Base-by-base conservation (phyloP, 2,888 invertebrate genomes). In the Arrhopalites spinosus region DNA sequence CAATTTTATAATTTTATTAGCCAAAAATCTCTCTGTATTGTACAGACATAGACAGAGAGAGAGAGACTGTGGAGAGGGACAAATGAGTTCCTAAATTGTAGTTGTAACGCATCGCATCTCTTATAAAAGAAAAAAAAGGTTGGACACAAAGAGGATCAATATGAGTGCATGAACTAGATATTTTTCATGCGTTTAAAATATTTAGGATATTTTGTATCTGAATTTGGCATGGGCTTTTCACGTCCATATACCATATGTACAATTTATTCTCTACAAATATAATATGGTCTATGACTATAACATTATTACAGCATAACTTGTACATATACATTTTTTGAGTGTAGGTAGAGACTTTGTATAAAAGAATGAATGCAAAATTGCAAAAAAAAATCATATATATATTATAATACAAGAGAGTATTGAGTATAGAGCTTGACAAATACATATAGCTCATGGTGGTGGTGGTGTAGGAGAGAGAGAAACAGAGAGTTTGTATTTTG, bases 401-500 rank as follows among this genome's bases (percentile, higher is more conserved):
- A 25, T n/a, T 29, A 29, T 63, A 20, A 63, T 29, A 30, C 17
- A 29, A n/a, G 20, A 25, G 59, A 20, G n/a, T n/a, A n/a, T n/a
- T 13, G 17, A 8, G 15, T 30, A 64, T 36, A 64, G 30, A 53
- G 20, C 17, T 15, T 63, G 29, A 13, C 8, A 17, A 1, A 30
- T 11, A 30, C 17, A 13, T 20, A 17, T 64, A 64, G 29, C 7
- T 8, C 15, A 30, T 25, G 15, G 36, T 64, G 36, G n/a, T 64
- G 15, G 30, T 64, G 64, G 64, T n/a, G 29, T 27, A 7, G 27
- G 17, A 17, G 53, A 53, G 53, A 53, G 53, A 53, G 53, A 63
- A 11, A 50, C 29, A 53, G 50, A 25, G 73, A 66, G 23, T 73
- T 66, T 36, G 56, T 73, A 67, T 73, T 78, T 79, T 79, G 80